Evolutionary conservation across 2,888 invertebrate species (phyloP), one percentile per base, ranked within the genome.

Genomic region (Suillia variegata): DNA sequence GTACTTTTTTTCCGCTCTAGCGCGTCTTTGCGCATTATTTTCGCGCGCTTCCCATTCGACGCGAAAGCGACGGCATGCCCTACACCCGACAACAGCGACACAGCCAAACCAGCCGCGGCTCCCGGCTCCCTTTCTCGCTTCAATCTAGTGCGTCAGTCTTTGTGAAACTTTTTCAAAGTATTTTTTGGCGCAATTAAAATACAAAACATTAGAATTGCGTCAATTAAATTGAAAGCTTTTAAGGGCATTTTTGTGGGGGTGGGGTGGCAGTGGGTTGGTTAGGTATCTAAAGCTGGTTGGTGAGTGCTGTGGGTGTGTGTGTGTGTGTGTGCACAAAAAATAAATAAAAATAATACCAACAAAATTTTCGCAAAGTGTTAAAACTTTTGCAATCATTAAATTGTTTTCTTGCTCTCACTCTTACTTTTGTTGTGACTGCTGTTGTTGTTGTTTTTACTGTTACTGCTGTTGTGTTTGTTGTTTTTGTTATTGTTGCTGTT

Each of bases 191-290:
- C 54, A 54, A 58, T 58, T 58, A 54, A 54, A 54, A 58, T 38
- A 49, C 53, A 58, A 49, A 58, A 53, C 38, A 60, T 31, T 54
- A 45, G 57, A 64, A 64, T 53, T 62, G 62, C 62, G 51, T 56
- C 64, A 65, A 65, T 65, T 62, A 64, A 64, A 65, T 59, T 65
- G 59, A 65, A 62, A 62, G 62, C 64, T 62, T 62, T 64, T 57
- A 65, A 65, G 59, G 59, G 64, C 64, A 64, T 62, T 38, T n/a
- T 38, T 4, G 38, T n/a, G 38, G 38, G 38, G 38, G 38, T 5
- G 38, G 26, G 50, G 13, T 22, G 15, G 31, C 26, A 26, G 26
- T 24, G 31, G 22, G 15, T 13, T 24, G 50, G 6, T 18, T n/a
- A n/a, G n/a, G n/a, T n/a, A n/a, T n/a, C n/a, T n/a, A n/a, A n/a